Evolutionary conservation across 2,797 vertebrate species (phyloP), one percentile per base, ranked within the genome.

Genomic region (Pyrocephalus nanus): DNA sequence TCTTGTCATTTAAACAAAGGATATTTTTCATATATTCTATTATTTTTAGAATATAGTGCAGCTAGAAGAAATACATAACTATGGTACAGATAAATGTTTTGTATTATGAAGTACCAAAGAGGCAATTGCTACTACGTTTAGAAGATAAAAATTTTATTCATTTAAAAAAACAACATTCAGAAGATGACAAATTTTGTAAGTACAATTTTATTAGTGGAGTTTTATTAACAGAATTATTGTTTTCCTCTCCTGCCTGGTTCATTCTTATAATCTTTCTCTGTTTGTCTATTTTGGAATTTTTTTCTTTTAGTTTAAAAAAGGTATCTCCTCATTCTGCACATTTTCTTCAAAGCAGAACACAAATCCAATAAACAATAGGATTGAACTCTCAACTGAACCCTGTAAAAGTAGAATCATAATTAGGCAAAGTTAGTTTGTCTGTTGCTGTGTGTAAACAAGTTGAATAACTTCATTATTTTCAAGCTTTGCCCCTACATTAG

Each of bases 381-480:
- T 69, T 86, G 94, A 96, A 90, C 75, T 95, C 88, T 93, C 57
- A 77, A 84, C 55, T 17, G 55, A 90, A 16, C 11, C 48, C 51
- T 78, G 20, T 65, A 70, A 84, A 94, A 90, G 73, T 54, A 92
- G 43, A 87, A 58, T 88, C 60, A 58, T 95, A 96, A 96, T 94
- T 92, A 97, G 74, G 43, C 62, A 79, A 95, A 95, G 90, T 94
- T 86, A 92, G 90, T 95, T 97, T 94, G 91, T 95, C 96, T 97
- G 77, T 88, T 60, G 0, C 94, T 95, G 94, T 94, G 85, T 95
- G 95, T 96, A 97, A 97, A 97, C 96, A 97, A 92, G 93, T 80
- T 93, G 93, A 97, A 91, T 92, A 94, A 96, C 92, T 97, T 96
- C 95, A 96, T 97, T 97, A 96, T 97, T 94, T 96, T 96, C 92